A percentile compares a stretch with the other conserved stretches of the same genome.
Conservation (phyloP, 92 coral and sea anemone genomes). For the Plumapathes pennacea region DNA sequence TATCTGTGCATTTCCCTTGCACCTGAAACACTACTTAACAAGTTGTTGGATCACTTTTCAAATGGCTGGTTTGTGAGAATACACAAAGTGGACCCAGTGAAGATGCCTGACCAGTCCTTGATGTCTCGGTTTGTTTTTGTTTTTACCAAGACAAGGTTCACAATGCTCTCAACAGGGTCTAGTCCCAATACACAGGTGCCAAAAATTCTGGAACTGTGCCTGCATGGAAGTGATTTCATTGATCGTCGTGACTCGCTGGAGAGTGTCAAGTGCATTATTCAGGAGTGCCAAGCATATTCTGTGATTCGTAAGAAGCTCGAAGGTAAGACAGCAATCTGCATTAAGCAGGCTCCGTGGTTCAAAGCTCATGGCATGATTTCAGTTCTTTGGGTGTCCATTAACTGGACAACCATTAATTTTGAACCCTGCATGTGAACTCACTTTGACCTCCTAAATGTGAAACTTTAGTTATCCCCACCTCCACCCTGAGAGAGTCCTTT, state of each 20-base stretch:
- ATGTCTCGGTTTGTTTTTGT: slow-evolving; percentile 85
- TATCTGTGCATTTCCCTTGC: slow-evolving; percentile 80
- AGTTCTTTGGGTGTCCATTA: no score
- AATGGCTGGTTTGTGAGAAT: slow-evolving; percentile 89
- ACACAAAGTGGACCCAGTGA: slow-evolving; percentile 41
- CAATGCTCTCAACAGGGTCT: no score
- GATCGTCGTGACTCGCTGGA: slow-evolving; percentile 45
- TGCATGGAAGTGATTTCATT: slow-evolving; percentile 62
- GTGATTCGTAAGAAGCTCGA: no score
- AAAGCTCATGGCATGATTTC: no score
- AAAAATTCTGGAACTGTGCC: slow-evolving; percentile 75
- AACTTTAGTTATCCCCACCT: no score
- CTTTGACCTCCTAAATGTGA: no score
- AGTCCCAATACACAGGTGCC: slow-evolving; percentile 17
- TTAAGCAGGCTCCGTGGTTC: no score
- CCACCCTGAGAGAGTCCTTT: no score
- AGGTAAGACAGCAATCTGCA: no score
- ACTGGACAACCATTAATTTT: no score
- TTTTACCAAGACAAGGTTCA: slow-evolving; percentile 81
- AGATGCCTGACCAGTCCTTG: not conserved
- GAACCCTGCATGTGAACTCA: no score
- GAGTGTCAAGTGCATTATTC: slow-evolving; percentile 54
- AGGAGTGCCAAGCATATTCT: slow-evolving; percentile 69
- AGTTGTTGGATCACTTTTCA: slow-evolving; percentile 66
- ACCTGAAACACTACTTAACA: slow-evolving; percentile 70